Evolutionary conservation across 2,113 vertebrate genomes (phyloP).

Genomic region (Platysteira castanea): DNA sequence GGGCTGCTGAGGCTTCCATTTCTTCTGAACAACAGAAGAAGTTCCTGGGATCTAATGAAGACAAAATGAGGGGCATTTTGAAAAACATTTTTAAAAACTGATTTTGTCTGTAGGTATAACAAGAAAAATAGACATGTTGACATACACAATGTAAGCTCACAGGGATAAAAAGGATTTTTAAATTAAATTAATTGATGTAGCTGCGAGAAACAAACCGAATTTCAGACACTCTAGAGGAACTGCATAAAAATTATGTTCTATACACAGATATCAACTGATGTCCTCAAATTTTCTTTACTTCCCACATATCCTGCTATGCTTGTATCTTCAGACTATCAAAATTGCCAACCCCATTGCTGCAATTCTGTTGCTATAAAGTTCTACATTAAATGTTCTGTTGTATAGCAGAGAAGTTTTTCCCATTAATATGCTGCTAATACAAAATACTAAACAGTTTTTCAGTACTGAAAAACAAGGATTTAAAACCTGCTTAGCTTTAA

Average conservation of each 20-base stretch:
- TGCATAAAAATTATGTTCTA: not conserved
- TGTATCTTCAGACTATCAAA: not conserved
- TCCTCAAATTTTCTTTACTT: not conserved
- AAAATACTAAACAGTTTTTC: not conserved
- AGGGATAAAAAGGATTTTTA: not conserved
- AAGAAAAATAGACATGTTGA: not conserved
- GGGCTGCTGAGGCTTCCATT: slow-evolving; percentile 85
- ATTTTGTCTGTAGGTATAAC: not conserved
- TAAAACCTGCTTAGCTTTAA: not conserved
- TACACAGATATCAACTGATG: not conserved
- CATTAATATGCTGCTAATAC: not conserved
- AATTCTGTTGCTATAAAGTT: not conserved
- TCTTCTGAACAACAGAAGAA: slow-evolving; percentile 88
- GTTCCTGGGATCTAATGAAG: slow-evolving; percentile 88
- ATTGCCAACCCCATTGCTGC: not conserved
- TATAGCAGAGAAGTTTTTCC: not conserved
- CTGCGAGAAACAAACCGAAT: not conserved
- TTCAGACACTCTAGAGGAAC: not conserved
- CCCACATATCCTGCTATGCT: not conserved
- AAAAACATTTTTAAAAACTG: not conserved
- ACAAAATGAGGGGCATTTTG: not conserved
- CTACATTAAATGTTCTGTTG: not conserved
- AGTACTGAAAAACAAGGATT: not conserved
- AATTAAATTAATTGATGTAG: not conserved
- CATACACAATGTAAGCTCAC: not conserved